Evolutionary conservation across 2,888 invertebrate species (phyloP).

Genomic region (Habroteleia sp.): DNA sequence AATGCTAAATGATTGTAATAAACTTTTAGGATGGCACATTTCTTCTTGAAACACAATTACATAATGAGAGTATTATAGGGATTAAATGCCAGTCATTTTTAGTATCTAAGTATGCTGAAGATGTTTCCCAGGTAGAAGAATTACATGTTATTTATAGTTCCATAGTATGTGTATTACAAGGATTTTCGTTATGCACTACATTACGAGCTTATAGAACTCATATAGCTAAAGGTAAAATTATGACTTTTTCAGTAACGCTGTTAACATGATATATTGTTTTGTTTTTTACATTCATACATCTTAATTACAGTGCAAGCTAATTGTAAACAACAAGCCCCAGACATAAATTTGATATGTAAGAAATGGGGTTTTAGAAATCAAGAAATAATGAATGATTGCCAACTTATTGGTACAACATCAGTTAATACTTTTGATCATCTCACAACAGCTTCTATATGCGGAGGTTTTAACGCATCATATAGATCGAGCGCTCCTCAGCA

Average conservation of each 20-base stretch:
- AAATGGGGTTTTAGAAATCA: slow-evolving; percentile 94
- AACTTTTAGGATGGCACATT: slow-evolving; percentile 86
- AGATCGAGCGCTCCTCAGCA: slow-evolving; percentile 89
- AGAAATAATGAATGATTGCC: slow-evolving; percentile 88
- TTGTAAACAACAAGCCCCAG: slow-evolving; percentile 83
- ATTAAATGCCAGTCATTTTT: slow-evolving; percentile 90
- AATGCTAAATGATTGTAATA: slow-evolving; percentile 32
- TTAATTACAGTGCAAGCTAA: slow-evolving; percentile 82
- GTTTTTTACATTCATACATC: background rate
- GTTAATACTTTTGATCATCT: slow-evolving; percentile 93
- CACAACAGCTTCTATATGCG: slow-evolving; percentile 89
- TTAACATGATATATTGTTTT: background rate
- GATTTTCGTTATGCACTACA: slow-evolving; percentile 89
- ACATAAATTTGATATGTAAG: slow-evolving; percentile 87
- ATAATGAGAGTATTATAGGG: slow-evolving; percentile 89
- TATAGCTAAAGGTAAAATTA: slow-evolving; percentile 90
- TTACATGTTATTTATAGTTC: slow-evolving; percentile 88
- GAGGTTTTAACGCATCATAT: slow-evolving; percentile 87
- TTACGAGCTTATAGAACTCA: slow-evolving; percentile 90
- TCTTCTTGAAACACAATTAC: slow-evolving; percentile 91
- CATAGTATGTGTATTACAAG: slow-evolving; percentile 88
- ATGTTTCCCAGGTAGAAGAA: slow-evolving; percentile 84
- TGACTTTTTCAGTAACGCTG: too few relatives aligned
- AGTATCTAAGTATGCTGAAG: slow-evolving; percentile 80
- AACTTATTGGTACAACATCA: slow-evolving; percentile 87